A percentile compares a stretch with the other conserved stretches of the same genome.
phyloP scores from a whole-genome alignment of 2,113 vertebrate species.

The Eulacestoma nigropectus region DNA sequence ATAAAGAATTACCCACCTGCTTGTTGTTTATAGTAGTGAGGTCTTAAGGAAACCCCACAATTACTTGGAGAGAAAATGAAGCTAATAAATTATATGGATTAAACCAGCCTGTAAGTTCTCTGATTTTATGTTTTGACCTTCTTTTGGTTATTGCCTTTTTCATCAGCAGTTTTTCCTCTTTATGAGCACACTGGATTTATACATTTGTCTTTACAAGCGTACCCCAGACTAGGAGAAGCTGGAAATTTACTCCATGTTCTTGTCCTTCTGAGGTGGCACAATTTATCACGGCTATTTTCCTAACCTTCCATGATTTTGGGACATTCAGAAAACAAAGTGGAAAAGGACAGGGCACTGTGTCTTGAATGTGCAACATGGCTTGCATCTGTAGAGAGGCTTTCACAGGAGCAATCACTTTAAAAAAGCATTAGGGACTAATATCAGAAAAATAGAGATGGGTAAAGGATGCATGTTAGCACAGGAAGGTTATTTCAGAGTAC shows the following conservation, averaged over 20 bases:
- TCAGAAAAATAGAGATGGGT: background rate
- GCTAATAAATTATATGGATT: background rate
- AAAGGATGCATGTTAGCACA: background rate
- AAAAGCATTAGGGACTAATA: background rate
- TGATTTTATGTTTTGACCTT: slow-evolving; percentile 35
- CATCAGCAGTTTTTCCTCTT: background rate
- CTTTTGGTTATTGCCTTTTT: slow-evolving; percentile 38
- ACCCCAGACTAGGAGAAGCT: background rate
- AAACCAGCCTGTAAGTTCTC: background rate
- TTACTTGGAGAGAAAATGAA: background rate
- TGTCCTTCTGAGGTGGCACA: background rate
- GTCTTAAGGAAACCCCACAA: background rate
- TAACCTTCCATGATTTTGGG: background rate
- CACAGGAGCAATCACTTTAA: accelerated
- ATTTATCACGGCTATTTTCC: background rate
- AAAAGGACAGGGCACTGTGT: background rate
- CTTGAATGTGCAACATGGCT: background rate
- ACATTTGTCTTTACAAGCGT: background rate
- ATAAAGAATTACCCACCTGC: background rate
- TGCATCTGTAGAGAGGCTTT: background rate
- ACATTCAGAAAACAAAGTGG: background rate
- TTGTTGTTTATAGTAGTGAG: background rate
- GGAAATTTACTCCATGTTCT: background rate
- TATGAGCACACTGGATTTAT: background rate
- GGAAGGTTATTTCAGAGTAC: background rate